Evolutionary conservation across 1,140 invertebrate genomes (phyloP).

Genomic region (Calephelis nemesis): DNA sequence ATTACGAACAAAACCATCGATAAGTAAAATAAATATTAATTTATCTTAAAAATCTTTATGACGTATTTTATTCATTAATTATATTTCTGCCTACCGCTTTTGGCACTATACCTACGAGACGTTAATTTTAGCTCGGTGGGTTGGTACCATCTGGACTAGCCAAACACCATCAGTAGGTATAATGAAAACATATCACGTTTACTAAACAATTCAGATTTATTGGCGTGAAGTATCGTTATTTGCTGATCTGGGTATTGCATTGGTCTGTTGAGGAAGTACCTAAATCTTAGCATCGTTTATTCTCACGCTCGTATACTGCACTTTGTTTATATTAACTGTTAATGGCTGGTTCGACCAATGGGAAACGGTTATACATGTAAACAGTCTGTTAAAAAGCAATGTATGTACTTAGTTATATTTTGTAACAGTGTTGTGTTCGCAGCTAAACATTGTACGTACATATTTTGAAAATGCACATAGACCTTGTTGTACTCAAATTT

Average conservation of each 20-base stretch:
- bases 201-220: background rate
- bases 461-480: too few relatives aligned
- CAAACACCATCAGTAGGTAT: background rate
- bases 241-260: background rate
- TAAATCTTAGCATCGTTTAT: conserved; percentile 3
- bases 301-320: background rate
- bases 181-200: background rate
- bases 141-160: too few relatives aligned
- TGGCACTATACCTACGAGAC: too few relatives aligned
- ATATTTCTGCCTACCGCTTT: too few relatives aligned
- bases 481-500: too few relatives aligned
- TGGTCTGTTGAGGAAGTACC: background rate
- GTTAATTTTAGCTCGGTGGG: too few relatives aligned
- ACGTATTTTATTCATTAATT: too few relatives aligned
- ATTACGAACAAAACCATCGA: too few relatives aligned
- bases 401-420: background rate
- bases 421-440: background rate
- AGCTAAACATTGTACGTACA: too few relatives aligned
- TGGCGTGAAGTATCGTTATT: background rate
- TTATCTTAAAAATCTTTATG: too few relatives aligned
- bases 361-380: background rate
- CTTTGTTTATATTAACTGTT: conserved; percentile 20
- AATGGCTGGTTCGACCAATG: conserved; percentile 12
- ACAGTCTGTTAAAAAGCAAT: background rate
- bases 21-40: too few relatives aligned